Evolutionary conservation across 2,113 vertebrate genomes (phyloP).

Genomic region (Proterorhinus semilunaris): DNA sequence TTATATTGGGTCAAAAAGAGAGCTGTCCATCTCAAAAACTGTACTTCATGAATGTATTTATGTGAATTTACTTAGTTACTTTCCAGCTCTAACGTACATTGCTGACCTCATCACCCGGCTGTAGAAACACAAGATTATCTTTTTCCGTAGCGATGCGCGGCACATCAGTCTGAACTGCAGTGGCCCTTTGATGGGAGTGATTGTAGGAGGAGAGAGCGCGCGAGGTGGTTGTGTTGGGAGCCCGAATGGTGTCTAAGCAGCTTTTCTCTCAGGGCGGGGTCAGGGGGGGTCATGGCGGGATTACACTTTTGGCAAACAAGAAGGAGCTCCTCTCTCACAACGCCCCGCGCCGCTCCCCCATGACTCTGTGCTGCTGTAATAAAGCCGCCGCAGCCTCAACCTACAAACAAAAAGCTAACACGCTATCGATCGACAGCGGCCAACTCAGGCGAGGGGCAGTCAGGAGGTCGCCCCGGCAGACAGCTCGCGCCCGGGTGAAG

Average conservation of each 20-base stretch:
- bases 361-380: slow-evolving; percentile 77
- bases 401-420: slow-evolving; percentile 82
- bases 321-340: slow-evolving; percentile 74
- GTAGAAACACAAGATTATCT: background rate
- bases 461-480: slow-evolving; percentile 71
- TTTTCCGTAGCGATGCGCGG: background rate
- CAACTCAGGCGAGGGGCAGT: slow-evolving; percentile 73
- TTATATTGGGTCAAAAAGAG: slow-evolving; percentile 39
- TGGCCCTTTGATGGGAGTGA: background rate
- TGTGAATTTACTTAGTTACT: too few species aligned
- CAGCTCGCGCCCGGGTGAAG: slow-evolving; percentile 64
- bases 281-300: slow-evolving; percentile 73
- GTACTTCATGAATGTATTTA: too few species aligned
- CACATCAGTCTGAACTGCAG: background rate
- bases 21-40: slow-evolving; percentile 55
- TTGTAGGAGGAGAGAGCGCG: background rate
- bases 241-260: slow-evolving; percentile 74
- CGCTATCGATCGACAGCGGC: slow-evolving; percentile 76
- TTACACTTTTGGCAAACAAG: slow-evolving; percentile 84
- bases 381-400: slow-evolving; percentile 78
- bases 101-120: too few species aligned
- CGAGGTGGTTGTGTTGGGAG: slow-evolving; percentile 15
- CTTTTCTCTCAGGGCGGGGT: slow-evolving; percentile 78
- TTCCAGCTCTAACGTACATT: too few species aligned
- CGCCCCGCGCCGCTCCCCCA: slow-evolving; percentile 73